A percentile compares a stretch with the other conserved stretches of the same genome.
phyloP scores from a whole-genome alignment of 2,797 vertebrate species.

The Gobionotothen gibberifrons region DNA sequence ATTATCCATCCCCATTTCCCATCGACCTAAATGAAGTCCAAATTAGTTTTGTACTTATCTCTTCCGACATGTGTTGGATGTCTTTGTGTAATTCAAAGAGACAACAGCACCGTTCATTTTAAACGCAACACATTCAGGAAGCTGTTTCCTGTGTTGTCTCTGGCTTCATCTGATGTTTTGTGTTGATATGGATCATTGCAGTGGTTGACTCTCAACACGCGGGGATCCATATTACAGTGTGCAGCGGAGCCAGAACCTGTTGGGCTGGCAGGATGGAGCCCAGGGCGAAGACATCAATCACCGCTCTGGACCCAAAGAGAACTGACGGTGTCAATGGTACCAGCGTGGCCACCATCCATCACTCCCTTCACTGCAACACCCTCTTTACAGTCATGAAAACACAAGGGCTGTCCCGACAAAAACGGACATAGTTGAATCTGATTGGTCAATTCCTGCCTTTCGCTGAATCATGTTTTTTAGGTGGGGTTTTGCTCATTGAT shows the following conservation, averaged over 20 bases:
- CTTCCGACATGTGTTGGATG: constrained; percentile 14
- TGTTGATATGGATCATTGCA: constrained; percentile 12
- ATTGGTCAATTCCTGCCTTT: too few relatives aligned
- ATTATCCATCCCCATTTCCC: constrained; percentile 44
- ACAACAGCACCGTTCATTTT: constrained; percentile 1
- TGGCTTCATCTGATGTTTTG: background rate
- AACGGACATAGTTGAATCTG: too few relatives aligned
- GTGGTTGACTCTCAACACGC: constrained; percentile 6
- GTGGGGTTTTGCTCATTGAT: too few relatives aligned
- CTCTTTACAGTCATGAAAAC: constrained; percentile 24
- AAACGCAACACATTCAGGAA: background rate
- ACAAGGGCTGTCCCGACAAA: too few relatives aligned
- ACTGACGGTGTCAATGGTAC: constrained; percentile 43
- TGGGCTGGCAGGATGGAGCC: constrained; percentile 26
- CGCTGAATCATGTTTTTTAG: too few relatives aligned
- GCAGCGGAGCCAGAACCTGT: constrained; percentile 14
- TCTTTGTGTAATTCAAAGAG: constrained; percentile 23
- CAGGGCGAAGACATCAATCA: constrained; percentile 55
- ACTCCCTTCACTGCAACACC: constrained; percentile 20
- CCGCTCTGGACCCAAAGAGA: constrained; percentile 27
- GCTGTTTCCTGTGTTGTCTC: background rate
- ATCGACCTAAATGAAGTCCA: constrained; percentile 23
- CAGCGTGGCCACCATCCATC: constrained; percentile 51
- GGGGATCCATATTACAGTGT: constrained; percentile 14
- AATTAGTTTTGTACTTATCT: constrained; percentile 37